phyloP scores from a whole-genome alignment of 2,888 invertebrate species.

The Augochlorella aurata region DNA sequence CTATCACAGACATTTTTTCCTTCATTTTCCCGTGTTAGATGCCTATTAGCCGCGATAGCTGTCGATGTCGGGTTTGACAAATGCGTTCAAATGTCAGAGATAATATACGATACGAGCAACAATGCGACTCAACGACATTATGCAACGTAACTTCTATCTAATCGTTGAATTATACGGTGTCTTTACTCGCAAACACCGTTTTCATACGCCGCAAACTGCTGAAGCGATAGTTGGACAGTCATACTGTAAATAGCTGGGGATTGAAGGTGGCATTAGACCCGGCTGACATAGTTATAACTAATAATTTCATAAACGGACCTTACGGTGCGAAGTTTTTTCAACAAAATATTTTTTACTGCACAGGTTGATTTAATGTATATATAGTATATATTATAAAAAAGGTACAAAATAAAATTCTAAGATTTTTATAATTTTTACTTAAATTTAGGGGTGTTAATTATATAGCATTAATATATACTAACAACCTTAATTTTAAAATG shows the following conservation, averaged over 20 bases:
- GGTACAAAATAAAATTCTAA: no score
- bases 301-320: neutral
- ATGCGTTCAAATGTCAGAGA: slow-evolving; percentile 43
- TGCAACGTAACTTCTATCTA: slow-evolving; percentile 42
- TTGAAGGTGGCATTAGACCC: neutral
- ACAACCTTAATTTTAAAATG: no score
- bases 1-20: slow-evolving; percentile 15
- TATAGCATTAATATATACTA: no score
- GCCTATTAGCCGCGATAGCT: slow-evolving; percentile 30
- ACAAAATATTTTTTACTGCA: no score
- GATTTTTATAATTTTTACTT: no score
- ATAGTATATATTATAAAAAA: no score
- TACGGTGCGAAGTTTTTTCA: neutral
- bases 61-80: slow-evolving; percentile 59
- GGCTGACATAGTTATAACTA: slow-evolving; percentile 1
- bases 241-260: neutral
- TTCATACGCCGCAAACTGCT: slow-evolving; percentile 7
- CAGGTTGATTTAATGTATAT: no score
- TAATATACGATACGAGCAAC: slow-evolving; percentile 39
- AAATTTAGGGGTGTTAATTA: no score
- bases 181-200: slow-evolving; percentile 17
- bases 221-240: slow-evolving; percentile 23
- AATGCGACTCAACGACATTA: slow-evolving; percentile 36
- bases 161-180: slow-evolving; percentile 30
- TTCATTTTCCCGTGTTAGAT: slow-evolving; percentile 24